Evolutionary conservation across 2,797 vertebrate genomes (phyloP), one percentile per base, ranked within the genome.

Genomic region (Gymnopithys bicolor): DNA sequence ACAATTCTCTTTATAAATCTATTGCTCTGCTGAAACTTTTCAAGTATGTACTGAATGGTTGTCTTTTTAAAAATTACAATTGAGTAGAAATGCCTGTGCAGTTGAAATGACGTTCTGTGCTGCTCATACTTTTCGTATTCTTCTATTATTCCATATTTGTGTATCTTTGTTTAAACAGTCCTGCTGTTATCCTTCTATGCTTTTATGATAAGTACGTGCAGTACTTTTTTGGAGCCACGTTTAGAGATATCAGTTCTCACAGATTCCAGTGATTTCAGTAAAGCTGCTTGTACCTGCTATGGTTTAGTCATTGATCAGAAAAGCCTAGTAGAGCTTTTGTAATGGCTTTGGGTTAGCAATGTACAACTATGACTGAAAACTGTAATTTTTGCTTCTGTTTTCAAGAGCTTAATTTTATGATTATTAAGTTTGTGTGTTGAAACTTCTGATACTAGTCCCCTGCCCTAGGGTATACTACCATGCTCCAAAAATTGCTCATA

Each of bases 1-100:
- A 94, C 76, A 94, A 85, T 92, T 78, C 22, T 94, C 87, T 97
- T 98, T 97, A 76, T 97, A 96, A 93, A 92, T 55, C 58, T 92
- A 21, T 95, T 94, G 67, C 94, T 95, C 94, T 97, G 90, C 93
- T 96, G 35, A 94, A 80, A 93, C 78, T 97, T 97, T 96, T 97
- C 77, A 90, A 94, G 39, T 89, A 84, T 46, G 13, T 93, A 60
- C 73, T 86, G 74, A 94, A 88, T 81, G 41, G 35, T 88, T 71
- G 74, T 81, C 53, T 90, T 96, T 96, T 94, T 88, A 30, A 96
- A 90, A 71, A 89, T 43, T 82, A 37, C 70, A 92, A 35, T 84
- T 71, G 48, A 21, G 52, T 90, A 69, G 69, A 90, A 95, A 77
- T 91, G 87, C 86, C 76, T 81, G 74, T 93, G 93, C 87, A 89